Evolutionary conservation across 2,888 invertebrate genomes (phyloP).

Genomic region (Oscheius myriophilus): DNA sequence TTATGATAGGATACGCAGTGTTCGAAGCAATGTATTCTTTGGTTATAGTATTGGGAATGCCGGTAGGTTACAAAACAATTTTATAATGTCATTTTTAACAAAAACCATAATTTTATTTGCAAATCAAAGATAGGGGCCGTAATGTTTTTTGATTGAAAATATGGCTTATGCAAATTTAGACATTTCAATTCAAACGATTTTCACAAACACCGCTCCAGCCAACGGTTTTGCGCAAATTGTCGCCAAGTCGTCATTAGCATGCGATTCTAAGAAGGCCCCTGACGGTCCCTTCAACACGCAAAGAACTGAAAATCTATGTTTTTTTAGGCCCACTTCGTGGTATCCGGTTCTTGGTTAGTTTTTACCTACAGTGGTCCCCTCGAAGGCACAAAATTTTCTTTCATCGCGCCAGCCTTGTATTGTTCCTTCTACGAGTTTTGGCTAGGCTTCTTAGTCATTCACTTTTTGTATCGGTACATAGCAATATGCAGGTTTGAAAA

Average conservation of each 20-base stretch:
- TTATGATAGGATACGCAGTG: constrained; percentile 9
- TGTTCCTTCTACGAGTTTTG: constrained; percentile 22
- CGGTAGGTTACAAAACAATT: neutral
- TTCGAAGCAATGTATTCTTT: constrained; percentile 10
- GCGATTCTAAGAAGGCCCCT: too few relatives aligned
- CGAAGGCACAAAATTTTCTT: neutral
- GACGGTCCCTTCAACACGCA: too few relatives aligned
- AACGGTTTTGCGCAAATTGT: too few relatives aligned
- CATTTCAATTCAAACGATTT: too few relatives aligned
- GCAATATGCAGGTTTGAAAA: constrained; percentile 2
- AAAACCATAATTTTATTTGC: too few relatives aligned
- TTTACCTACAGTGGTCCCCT: constrained; percentile 11
- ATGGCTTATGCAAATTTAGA: too few relatives aligned
- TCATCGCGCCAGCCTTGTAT: constrained; percentile 9
- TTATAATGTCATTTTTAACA: too few relatives aligned
- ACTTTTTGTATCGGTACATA: constrained; percentile 20
- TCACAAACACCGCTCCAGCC: too few relatives aligned
- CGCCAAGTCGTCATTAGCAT: too few relatives aligned
- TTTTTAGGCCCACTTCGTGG: constrained; percentile 16
- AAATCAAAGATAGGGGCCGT: too few relatives aligned
- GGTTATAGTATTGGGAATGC: constrained; percentile 24
- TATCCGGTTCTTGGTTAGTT: constrained; percentile 18
- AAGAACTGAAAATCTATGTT: too few relatives aligned
- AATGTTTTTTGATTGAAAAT: too few relatives aligned
- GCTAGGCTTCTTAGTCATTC: constrained; percentile 11